Evolutionary conservation across 1,140 invertebrate species (phyloP), one percentile per base, ranked within the genome.

Genomic region (Anadara kagoshimensis): DNA sequence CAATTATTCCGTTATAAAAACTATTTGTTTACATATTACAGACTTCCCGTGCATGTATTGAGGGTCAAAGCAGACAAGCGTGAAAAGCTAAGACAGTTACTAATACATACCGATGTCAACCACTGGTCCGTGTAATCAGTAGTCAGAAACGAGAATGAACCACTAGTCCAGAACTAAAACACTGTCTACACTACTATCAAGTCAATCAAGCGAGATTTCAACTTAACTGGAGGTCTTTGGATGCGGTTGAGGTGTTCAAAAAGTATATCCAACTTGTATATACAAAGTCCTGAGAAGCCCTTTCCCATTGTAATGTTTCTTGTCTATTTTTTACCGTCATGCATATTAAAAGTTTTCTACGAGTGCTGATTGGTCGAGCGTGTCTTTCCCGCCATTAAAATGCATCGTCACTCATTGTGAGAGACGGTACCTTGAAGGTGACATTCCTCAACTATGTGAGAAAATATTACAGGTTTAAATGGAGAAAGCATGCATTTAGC

Each of bases 251-350:
- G 29, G 29, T 36, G 29, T 36, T 36, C 29, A 36, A 36, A 36
- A 36, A 36, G 29, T 36, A 36, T 36, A 36, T 36, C 29, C 29
- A 36, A 36, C 29, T 36, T 51, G 63, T 62, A 59, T 71, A 53
- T 63, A 64, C 59, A 71, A 71, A 63, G 49, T 62, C 69, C 56
- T 36, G 61, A 56, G 64, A 66, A 70, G 68, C 56, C 56, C 64
- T 58, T 73, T 73, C 63, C 24, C 49, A 58, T 75, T 70, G 54
- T 75, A 70, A 56, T 75, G 68, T 70, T 66, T 70, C 29, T 62
- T 75, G 73, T 75, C 73, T 75, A 75, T 70, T 75, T 75, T 74
- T 68, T 63, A 54, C 62, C 62, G 61, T 75, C 73, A 75, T 75
- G 68, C 73, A 75, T 75, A 75, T 75, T 75, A 70, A 70, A 75